phyloP scores from a whole-genome alignment of 2,888 invertebrate species.

The Stenchaetothrips biformis region DNA sequence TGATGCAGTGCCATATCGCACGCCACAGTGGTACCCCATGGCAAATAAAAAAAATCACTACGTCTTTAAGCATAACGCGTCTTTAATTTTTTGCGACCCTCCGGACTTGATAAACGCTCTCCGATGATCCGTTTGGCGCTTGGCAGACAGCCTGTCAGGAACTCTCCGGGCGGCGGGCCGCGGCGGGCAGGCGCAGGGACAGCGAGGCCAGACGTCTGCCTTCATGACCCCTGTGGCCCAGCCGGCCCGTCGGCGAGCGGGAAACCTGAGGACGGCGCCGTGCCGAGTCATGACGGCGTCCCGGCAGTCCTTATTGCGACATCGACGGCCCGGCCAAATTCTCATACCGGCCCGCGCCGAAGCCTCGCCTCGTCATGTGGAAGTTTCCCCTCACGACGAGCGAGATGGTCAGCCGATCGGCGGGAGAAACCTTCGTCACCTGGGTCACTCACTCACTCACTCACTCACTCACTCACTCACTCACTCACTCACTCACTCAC shows the following conservation, averaged over 20 bases:
- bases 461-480: too few species aligned
- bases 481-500: too few species aligned
- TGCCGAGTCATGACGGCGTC: slow-evolving; percentile 3
- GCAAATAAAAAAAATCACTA: too few species aligned
- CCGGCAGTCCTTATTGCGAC: neutral
- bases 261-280: slow-evolving; percentile 11
- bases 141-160: neutral
- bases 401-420: neutral
- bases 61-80: too few species aligned
- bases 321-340: neutral
- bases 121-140: too few species aligned
- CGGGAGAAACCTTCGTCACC: neutral
- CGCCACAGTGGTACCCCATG: too few species aligned
- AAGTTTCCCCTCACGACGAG: neutral
- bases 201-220: neutral
- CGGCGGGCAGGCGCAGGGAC: neutral
- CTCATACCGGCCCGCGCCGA: neutral
- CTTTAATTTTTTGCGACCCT: too few species aligned
- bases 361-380: neutral
- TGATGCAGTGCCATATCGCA: too few species aligned
- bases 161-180: neutral
- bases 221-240: neutral
- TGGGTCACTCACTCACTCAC: neutral
- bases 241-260: neutral
- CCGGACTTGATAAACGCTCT: too few species aligned